A percentile compares a stretch with the other conserved stretches of the same genome.
Evolutionary conservation across 2,888 invertebrate genomes (phyloP).

Genomic region (Acleris cristana): DNA sequence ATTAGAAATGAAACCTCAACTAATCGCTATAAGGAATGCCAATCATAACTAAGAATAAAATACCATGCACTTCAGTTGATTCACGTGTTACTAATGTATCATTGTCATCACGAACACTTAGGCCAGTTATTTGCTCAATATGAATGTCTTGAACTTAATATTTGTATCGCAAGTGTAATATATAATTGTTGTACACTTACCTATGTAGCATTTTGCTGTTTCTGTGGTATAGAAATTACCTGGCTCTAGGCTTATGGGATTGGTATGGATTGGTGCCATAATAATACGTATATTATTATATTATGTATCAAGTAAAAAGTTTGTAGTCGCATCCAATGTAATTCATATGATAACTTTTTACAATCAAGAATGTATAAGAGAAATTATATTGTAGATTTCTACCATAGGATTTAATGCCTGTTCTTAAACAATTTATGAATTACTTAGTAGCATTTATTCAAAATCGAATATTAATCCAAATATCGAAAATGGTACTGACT

Average conservation of each 20-base stretch:
- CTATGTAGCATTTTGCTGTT: conserved; percentile 25
- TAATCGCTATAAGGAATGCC: conserved; percentile 15
- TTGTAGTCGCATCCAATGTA: conserved; percentile 26
- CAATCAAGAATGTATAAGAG: background rate
- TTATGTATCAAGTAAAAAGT: conserved; percentile 16
- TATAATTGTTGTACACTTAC: conserved; percentile 28
- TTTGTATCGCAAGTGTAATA: conserved; percentile 26
- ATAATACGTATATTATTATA: conserved; percentile 28
- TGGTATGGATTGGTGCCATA: conserved; percentile 46
- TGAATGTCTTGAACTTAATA: conserved; percentile 8
- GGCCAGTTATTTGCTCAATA: conserved; percentile 17
- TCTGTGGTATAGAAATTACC: conserved; percentile 30
- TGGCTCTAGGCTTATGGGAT: conserved; percentile 45
- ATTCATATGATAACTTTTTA: background rate
- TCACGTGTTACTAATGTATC: conserved; percentile 33
- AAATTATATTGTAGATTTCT: conserved; percentile 12
- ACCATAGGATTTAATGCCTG: conserved; percentile 28
- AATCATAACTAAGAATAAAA: conserved; percentile 55
- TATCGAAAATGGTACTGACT: background rate
- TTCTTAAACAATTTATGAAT: background rate
- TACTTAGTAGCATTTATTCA: conserved; percentile 3
- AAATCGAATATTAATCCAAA: conserved; percentile 3
- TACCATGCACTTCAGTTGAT: conserved; percentile 66
- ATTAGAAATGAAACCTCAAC: background rate
- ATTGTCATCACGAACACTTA: conserved; percentile 28